Evolutionary conservation across 1,140 invertebrate species (phyloP), one percentile per base, ranked within the genome.

Genomic region (Ceratosolen fusciceps): DNA sequence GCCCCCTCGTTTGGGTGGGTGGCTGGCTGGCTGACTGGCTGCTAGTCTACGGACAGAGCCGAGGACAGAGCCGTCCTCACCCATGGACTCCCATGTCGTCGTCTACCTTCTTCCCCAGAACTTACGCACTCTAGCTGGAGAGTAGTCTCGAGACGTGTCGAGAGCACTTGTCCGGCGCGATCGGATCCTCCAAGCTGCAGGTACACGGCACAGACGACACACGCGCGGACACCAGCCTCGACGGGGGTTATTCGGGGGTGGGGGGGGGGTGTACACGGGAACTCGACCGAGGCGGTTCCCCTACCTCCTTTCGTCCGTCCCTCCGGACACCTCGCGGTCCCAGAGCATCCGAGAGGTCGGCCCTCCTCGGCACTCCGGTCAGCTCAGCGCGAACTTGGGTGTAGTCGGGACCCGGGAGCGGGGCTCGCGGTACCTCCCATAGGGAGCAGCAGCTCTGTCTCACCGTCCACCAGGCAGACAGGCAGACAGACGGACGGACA

Each of bases 61-160:
- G n/a, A n/a, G n/a, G n/a, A n/a, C n/a, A n/a, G n/a, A n/a, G n/a
- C n/a, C n/a, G n/a, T n/a, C n/a, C n/a, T n/a, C n/a, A n/a, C n/a
- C n/a, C n/a, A n/a, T n/a, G n/a, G n/a, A n/a, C n/a, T n/a, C n/a
- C n/a, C n/a, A n/a, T n/a, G n/a, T n/a, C n/a, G n/a, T 39, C 67
- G 39, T 31, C 24, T 9, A 70, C 67, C 29, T 70, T 70, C 39
- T 65, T 65, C 60, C 60, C 60, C 5, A 37, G 14, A 65, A 65
- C 60, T 65, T 65, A 65, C 60, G 21, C 16, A 2, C 21, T 16
- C 24, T 7, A 26, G 12, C n/a, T 67, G 8, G 16, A 39, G 39
- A 39, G n/a, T n/a, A n/a, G 34, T 4, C 34, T 65, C 24, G 21
- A 9, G 14, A 21, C 49, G 49, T 21, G 14, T 29, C 24, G 31